Evolutionary conservation across 1,140 invertebrate genomes (phyloP).

Genomic region (Chelonus insularis): DNA sequence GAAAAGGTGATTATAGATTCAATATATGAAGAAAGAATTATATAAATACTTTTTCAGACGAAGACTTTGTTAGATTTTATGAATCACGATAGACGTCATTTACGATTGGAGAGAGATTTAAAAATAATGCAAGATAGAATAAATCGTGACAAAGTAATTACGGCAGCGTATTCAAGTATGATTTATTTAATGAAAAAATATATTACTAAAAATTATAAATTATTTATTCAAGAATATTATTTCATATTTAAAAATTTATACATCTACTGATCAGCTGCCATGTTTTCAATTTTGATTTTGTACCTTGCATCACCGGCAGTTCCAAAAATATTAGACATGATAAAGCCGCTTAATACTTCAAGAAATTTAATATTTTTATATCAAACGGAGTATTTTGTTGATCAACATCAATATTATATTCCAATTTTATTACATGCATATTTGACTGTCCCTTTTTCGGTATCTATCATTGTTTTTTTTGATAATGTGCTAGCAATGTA

Average conservation of each 20-base stretch:
- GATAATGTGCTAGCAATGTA: not conserved
- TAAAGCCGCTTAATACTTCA: not conserved
- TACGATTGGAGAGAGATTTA: no score
- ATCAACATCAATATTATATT: not conserved
- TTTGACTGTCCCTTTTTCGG: not conserved
- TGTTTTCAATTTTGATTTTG: not conserved
- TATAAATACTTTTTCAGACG: no score
- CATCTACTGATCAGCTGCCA: not conserved
- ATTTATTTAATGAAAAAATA: no score
- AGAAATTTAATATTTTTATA: not conserved
- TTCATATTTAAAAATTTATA: no score
- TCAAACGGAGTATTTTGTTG: constrained; percentile 11
- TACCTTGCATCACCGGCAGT: not conserved
- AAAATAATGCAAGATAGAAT: no score
- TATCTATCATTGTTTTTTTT: not conserved
- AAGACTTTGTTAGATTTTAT: no score
- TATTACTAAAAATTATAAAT: no score
- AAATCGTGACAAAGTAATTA: no score
- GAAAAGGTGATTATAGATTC: constrained; percentile 2
- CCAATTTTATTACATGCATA: not conserved
- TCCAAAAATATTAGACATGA: not conserved
- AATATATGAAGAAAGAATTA: no score
- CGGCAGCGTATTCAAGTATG: no score
- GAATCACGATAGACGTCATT: no score
- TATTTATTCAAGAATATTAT: no score